A percentile compares a stretch with the other conserved stretches of the same genome.
phyloP scores from a whole-genome alignment of 92 coral and sea anemone genomes.

The Actinostola sp. region DNA sequence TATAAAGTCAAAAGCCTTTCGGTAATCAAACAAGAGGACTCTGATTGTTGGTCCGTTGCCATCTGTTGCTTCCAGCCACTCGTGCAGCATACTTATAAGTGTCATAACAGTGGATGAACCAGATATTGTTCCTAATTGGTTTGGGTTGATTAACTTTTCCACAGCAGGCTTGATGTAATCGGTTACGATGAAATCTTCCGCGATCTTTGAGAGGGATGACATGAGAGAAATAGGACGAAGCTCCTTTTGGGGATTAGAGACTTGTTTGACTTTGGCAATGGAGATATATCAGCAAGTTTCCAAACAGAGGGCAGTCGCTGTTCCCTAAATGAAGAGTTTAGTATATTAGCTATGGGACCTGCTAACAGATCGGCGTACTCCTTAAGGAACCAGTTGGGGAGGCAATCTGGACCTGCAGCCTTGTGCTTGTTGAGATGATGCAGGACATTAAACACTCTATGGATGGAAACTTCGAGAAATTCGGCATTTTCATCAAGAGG shows the following conservation, averaged over 20 bases:
- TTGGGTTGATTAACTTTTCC: constrained; percentile 1
- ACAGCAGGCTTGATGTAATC: constrained; percentile 21
- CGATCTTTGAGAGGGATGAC: constrained; percentile 15
- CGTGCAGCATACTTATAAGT: constrained; percentile 13
- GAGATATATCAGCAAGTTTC: constrained; percentile 32
- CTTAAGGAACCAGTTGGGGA: constrained; percentile 35
- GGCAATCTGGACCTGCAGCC: constrained; percentile 39
- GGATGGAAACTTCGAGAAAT: too few relatives aligned
- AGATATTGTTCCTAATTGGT: constrained; percentile 13
- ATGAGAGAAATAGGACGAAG: constrained; percentile 22
- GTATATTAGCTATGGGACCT: constrained; percentile 20
- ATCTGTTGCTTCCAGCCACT: background rate
- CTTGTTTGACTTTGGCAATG: constrained; percentile 36
- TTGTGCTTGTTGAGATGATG: too few relatives aligned
- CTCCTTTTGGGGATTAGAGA: constrained; percentile 8
- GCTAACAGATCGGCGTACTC: constrained; percentile 44
- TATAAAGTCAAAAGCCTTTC: constrained; percentile 1
- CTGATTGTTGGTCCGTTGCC: background rate
- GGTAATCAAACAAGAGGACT: background rate
- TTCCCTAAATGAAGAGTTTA: constrained; percentile 32
- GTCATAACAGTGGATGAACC: constrained; percentile 10
- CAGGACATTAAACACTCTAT: too few relatives aligned
- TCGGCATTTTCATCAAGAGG: too few relatives aligned
- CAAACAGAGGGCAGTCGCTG: constrained; percentile 35
- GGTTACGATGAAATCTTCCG: constrained; percentile 15